Evolutionary conservation across 2,797 vertebrate genomes (phyloP).

Genomic region (Propithecus perrieri): DNA sequence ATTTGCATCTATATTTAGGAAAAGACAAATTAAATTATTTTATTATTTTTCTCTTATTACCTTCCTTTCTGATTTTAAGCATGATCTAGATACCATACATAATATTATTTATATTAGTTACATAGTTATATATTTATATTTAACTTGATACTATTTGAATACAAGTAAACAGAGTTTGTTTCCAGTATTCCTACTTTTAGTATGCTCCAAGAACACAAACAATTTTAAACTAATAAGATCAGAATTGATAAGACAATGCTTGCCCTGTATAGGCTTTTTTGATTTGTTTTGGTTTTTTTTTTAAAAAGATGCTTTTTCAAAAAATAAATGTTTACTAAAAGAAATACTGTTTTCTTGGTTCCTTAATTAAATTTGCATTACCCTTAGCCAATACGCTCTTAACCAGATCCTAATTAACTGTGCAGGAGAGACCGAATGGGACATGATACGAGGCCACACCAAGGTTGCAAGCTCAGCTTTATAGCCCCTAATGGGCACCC

Average conservation of each 20-base stretch:
- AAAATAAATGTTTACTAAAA: neutral
- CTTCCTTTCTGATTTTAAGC: neutral
- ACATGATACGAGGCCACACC: neutral
- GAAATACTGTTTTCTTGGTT: neutral
- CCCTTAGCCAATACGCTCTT: fast-evolving
- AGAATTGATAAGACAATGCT: neutral
- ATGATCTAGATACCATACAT: neutral
- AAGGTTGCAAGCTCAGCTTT: neutral
- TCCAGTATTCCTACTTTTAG: neutral
- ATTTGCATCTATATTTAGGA: neutral
- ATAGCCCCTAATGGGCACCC: neutral
- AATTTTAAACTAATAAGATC: neutral
- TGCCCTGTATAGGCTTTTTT: neutral
- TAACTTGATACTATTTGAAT: neutral
- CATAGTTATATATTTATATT: neutral
- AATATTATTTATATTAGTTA: neutral
- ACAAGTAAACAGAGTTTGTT: neutral
- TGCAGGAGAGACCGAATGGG: neutral
- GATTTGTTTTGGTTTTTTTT: neutral
- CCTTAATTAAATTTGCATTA: neutral
- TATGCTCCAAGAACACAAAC: neutral
- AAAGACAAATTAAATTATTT: neutral
- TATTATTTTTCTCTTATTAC: neutral
- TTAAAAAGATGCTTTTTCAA: neutral
- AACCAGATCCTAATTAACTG: neutral